These are phyloP conservation scores for Byasa hedistus DNA, from an alignment of 2,888 invertebrate genomes.

Conservation along the genomic window DNA sequence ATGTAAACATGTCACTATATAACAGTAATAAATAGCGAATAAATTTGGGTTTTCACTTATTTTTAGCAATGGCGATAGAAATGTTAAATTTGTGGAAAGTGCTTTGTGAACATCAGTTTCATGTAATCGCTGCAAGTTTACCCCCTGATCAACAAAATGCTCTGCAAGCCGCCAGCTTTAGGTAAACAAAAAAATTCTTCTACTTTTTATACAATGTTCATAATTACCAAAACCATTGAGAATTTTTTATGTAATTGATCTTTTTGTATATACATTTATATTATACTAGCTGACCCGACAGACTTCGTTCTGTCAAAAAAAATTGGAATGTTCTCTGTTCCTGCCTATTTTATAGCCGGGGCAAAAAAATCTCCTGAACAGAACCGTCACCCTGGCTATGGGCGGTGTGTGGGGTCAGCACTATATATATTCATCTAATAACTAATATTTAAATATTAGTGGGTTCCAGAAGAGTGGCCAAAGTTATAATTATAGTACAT, in stretches of 20 bases:
- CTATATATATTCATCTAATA: too few species aligned
- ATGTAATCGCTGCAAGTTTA: slow-evolving; percentile 85
- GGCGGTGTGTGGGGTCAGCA: too few species aligned
- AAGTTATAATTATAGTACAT: too few species aligned
- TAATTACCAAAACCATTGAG: neutral
- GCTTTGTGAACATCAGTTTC: slow-evolving; percentile 94
- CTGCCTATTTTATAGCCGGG: too few species aligned
- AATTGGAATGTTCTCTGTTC: too few species aligned
- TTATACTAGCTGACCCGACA: too few species aligned
- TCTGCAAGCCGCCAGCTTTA: slow-evolving; percentile 82
- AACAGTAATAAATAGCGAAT: neutral
- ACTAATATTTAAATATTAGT: too few species aligned
- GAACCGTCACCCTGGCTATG: too few species aligned
- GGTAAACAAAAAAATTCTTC: slow-evolving; percentile 46
- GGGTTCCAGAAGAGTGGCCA: too few species aligned
- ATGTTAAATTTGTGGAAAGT: slow-evolving; percentile 96
- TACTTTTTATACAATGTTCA: neutral
- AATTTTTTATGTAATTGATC: neutral
- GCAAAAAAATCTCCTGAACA: too few species aligned
- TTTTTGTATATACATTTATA: too few species aligned
- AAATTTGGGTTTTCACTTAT: neutral
- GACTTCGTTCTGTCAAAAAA: too few species aligned
- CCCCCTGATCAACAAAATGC: slow-evolving; percentile 83
- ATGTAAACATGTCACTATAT: neutral
- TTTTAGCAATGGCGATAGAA: slow-evolving; percentile 87